Evolutionary conservation across 2,888 invertebrate species (phyloP), one percentile per base, ranked within the genome.

Genomic region (Platypus cylindrus): DNA sequence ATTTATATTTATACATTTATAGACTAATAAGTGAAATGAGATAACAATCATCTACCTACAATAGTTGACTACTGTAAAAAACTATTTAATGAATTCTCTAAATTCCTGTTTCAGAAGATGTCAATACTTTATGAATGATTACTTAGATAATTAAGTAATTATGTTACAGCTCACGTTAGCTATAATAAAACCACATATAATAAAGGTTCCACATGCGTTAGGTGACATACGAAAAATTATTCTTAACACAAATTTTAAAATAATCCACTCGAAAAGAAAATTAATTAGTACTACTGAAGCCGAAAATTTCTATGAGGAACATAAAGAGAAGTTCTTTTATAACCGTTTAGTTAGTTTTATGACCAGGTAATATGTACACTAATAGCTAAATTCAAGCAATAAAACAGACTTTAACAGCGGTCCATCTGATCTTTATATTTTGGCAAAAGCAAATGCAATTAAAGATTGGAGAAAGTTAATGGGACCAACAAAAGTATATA

Each of bases 401-500:
- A 11, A 26, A 27, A 25, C 31, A 22, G 14, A 23, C 11, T 30
- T 31, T 40, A 43, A 25, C 55, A 93, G 91, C 68, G 93, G 91
- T 1, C 76, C 78, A n/a, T 75, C 83, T 33, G 78, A 81, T 51
- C 70, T 83, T 7, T 77, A 85, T 47, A 73, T 94, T 44, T 63
- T 94, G 45, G 79, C 82, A 5, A 72, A 77, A 41, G 65, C 72
- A 27, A 70, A 87, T 62, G 84, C 84, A 4, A 80, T 94, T 45
- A 52, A 62, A 12, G 67, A 75, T 33, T 94, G 94, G 94, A 70
- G 94, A 44, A 55, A 63, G 32, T 59, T 93, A 30, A 77, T 94
- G 67, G 94, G 94, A 0, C 91, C 93, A 2, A 93, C 94, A 0
- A 89, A 89, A 64, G 84, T 82, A 0, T 83, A 68, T 53, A 78